These are phyloP conservation scores for Embiotoca jacksoni DNA, from an alignment of 2,113 vertebrate species.

Conservation along the genomic window DNA sequence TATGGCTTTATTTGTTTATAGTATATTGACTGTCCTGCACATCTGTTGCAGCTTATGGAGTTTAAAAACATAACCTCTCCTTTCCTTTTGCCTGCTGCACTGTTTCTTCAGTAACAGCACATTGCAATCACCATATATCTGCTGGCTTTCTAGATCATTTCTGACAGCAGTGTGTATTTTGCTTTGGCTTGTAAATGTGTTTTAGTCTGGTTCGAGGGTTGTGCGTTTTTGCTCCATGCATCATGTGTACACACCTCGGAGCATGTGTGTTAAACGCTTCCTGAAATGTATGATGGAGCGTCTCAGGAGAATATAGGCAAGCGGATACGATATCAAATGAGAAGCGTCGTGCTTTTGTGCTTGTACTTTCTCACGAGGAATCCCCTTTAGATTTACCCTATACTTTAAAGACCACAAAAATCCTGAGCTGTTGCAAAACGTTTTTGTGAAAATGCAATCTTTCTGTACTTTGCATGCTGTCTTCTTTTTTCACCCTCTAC, in stretches of 20 bases:
- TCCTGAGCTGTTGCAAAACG: constrained; percentile 44
- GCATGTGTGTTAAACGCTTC: constrained; percentile 32
- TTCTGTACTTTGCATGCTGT: background rate
- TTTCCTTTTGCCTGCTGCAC: constrained; percentile 7
- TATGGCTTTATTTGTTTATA: constrained; percentile 65
- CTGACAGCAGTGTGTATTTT: constrained; percentile 46
- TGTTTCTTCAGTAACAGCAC: constrained; percentile 51
- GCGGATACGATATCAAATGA: constrained; percentile 36
- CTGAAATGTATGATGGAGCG: constrained; percentile 29
- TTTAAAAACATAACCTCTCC: constrained; percentile 30
- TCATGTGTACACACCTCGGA: background rate
- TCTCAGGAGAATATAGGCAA: constrained; percentile 40
- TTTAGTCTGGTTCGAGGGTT: constrained; percentile 43
- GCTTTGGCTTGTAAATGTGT: background rate
- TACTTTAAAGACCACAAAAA: constrained; percentile 60
- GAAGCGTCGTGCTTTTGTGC: constrained; percentile 19
- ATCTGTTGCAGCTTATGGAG: constrained; percentile 60
- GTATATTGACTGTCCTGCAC: constrained; percentile 57
- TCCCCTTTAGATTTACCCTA: constrained; percentile 43
- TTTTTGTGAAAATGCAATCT: constrained; percentile 36
- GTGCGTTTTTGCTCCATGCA: background rate
- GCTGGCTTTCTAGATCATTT: constrained; percentile 26
- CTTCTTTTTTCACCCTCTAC: background rate
- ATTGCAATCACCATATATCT: constrained; percentile 31
- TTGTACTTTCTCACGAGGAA: constrained; percentile 39